A percentile compares a stretch with the other conserved stretches of the same genome.
phyloP scores from a whole-genome alignment of 2,888 invertebrate genomes.

The Thecophora atra region DNA sequence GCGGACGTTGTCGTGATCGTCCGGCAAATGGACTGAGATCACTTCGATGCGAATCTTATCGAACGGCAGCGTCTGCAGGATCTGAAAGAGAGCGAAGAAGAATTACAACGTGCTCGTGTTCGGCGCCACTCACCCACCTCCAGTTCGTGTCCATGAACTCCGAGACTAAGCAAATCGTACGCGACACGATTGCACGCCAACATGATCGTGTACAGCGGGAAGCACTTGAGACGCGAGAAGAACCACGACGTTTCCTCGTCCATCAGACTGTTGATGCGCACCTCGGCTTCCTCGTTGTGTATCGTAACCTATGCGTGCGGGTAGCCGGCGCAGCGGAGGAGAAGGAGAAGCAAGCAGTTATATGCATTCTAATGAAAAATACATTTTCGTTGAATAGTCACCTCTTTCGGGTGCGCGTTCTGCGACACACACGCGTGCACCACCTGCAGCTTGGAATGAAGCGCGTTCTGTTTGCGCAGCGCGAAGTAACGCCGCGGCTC shows the following conservation, averaged over 20 bases:
- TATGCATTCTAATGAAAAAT: background rate
- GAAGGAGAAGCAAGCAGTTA: background rate
- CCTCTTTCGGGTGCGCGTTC: conserved; percentile 80
- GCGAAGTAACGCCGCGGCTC: conserved; percentile 80
- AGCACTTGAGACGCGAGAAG: conserved; percentile 82
- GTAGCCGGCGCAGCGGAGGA: conserved; percentile 17
- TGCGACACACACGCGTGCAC: conserved; percentile 85
- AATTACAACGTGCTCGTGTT: background rate
- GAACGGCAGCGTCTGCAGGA: conserved; percentile 65
- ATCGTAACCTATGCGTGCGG: conserved; percentile 64
- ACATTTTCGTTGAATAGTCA: conserved; percentile 50
- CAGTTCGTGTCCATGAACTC: conserved; percentile 66
- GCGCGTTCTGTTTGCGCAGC: conserved; percentile 70
- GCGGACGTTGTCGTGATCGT: conserved; percentile 59
- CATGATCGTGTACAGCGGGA: conserved; percentile 83
- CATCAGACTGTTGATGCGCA: conserved; percentile 68
- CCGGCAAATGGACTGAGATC: conserved; percentile 65
- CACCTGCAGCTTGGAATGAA: conserved; percentile 70
- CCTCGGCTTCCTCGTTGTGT: conserved; percentile 67
- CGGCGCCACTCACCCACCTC: conserved; percentile 54
- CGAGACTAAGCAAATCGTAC: conserved; percentile 77
- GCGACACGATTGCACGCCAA: conserved; percentile 77
- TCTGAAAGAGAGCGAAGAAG: conserved; percentile 48
- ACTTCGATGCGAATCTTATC: conserved; percentile 64
- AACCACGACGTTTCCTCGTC: conserved; percentile 71